Conservation (phyloP, 2,113 vertebrate species). For the Ciconia maguari region DNA sequence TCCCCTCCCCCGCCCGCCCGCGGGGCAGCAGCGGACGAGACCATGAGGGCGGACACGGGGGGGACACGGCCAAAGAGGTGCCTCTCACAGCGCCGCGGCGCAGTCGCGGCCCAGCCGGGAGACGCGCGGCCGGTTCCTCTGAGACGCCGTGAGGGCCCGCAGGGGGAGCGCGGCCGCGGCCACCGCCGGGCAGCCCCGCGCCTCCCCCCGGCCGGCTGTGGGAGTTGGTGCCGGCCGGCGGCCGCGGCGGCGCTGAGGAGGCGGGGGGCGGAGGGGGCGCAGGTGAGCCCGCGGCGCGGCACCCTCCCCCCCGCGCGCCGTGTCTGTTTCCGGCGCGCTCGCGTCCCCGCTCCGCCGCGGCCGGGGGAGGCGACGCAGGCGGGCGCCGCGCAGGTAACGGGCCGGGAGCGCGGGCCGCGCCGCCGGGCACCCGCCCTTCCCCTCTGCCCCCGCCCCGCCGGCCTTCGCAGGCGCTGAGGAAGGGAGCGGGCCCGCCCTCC, state of each 20-base stretch:
- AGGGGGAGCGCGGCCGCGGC: not conserved
- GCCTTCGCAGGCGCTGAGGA: not conserved
- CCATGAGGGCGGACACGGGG: not conserved
- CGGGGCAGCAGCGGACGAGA: not conserved
- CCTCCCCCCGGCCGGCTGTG: not conserved
- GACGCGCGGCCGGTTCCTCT: not conserved
- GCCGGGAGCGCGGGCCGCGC: not conserved
- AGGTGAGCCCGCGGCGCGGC: not conserved
- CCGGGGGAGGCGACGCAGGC: not conserved
- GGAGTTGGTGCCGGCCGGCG: not conserved
- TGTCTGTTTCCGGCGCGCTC: conserved; percentile 5
- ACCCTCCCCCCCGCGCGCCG: not conserved
- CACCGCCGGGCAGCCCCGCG: not conserved
- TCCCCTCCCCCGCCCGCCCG: not conserved
- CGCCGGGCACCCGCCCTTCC: no score
- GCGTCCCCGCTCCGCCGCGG: not conserved
- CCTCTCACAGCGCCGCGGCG: not conserved
- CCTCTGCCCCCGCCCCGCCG: no score
- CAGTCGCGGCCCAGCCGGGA: not conserved
- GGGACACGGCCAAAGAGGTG: not conserved
- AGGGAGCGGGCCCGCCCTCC: not conserved
- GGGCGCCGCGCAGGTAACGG: not conserved
- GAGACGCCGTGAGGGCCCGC: not conserved
- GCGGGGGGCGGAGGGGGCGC: not conserved
- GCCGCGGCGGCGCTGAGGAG: not conserved